Base-by-base conservation (phyloP, 2,113 vertebrate species). In the Eptesicus fuscus region DNA sequence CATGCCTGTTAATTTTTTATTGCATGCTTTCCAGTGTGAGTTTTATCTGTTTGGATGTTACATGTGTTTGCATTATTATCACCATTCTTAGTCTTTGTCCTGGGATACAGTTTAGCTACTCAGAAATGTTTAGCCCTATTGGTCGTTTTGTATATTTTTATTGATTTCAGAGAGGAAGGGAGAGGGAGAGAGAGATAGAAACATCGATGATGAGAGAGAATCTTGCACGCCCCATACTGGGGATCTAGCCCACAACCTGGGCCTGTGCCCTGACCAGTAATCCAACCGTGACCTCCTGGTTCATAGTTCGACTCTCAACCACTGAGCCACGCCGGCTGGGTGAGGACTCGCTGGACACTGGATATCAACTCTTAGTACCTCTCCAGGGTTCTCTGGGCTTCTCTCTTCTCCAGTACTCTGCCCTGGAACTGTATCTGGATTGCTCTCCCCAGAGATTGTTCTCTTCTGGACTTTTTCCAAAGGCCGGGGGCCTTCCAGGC, bases 401-500 rank as follows among this genome's bases (percentile, higher is more conserved):
- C 61, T n/a, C 13, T 56, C 28, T 8, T 59, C 12, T n/a, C 56
- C 8, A 23, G 9, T 23, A 12, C 1, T 20, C 30, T 37, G 6
- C 8, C 51, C 7, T 82, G 59, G 30, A 69, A 35, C 10, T 69
- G 10, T n/a, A 8, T 23, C 25, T 63, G 30, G 23, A 25, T n/a
- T 40, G 8, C 49, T 92, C 59, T 56, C 11, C 22, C 40, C 9
- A 91, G 23, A 92, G 28, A 76, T 10, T 49, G 44, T 32, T 32
- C 28, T 1, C 4, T 13, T 85, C 2, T 8, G 4, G 76, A 5
- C n/a, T 56, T 35, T 23, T 30, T 23, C 69, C 12, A 25, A 37
- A 23, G 30, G 7, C 9, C 56, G 3, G 0, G 1, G 1, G 2
- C 49, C n/a, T 59, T 5, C 63, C 23, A 16, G 3, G 18, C 32